Base-by-base conservation (phyloP, 2,797 vertebrate species). In the Eospalax fontanierii region DNA sequence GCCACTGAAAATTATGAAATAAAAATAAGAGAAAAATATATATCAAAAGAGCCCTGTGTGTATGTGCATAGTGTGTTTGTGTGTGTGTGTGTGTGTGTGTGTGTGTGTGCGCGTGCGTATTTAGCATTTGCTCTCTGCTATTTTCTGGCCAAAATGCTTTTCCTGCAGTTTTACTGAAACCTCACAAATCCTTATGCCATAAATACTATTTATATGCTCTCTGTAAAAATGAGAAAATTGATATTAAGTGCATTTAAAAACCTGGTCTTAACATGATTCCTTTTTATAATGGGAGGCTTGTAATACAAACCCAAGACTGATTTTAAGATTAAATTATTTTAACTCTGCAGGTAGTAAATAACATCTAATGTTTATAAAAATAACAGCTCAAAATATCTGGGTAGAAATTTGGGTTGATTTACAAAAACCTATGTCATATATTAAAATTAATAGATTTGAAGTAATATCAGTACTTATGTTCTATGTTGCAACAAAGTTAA, bases 391-490 rank as follows among this genome's bases (percentile, higher is more conserved):
- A 21, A 89, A 59, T 15, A 43, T 8, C 6, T 26, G 86, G 22
- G 75, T 1, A 61, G 8, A 74, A 93, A 94, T 91, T 63, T 63
- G 21, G 15, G 33, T 30, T 90, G 66, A 54, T 35, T 38, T 81
- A 89, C 85, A 83, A 1, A 0, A 78, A 92, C 73, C 33, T 85
- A 73, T 59, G 4, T 79, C 26, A 26, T 82, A 65, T 75, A 88
- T 88, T 94, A 91, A 91, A 97, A 95, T 85, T 65, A 96, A 96
- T 91, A 96, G 61, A 90, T 12, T 81, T 96, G 94, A 95, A 96
- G 71, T 74, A 96, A 90, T 85, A 95, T 93, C 90, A 94, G 87
- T 95, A 90, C 50, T 95, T 97, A 91, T 66, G 46, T 88, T 96
- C 88, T 73, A 92, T 92, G 75, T 95, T 95, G 68, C 91, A 96